These are phyloP conservation scores for Kryphioiulus occultus DNA, from an alignment of 2,888 invertebrate species.

Conservation along the genomic window DNA sequence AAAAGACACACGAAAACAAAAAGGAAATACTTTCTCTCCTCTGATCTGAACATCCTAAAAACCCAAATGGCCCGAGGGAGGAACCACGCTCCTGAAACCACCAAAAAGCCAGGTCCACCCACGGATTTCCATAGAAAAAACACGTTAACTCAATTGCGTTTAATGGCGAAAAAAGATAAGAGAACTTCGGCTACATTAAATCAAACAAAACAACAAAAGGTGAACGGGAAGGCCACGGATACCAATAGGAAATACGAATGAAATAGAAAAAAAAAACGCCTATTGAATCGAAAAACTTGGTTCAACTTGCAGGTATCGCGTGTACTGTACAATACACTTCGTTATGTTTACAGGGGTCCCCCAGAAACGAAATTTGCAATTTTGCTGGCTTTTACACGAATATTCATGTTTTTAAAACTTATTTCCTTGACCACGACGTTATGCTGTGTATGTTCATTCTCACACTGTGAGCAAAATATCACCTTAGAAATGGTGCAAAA, in stretches of 20 bases:
- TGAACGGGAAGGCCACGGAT: constrained; percentile 19
- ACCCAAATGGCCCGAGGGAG: not conserved
- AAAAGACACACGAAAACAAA: constrained; percentile 27
- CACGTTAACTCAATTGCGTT: not conserved
- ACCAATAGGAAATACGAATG: not conserved
- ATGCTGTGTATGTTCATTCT: too few species aligned
- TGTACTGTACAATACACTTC: not conserved
- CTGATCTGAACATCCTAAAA: constrained; percentile 6
- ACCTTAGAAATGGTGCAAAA: too few species aligned
- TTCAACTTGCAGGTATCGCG: not conserved
- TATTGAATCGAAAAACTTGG: not conserved
- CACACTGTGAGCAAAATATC: too few species aligned
- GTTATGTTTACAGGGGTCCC: not conserved
- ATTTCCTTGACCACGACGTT: too few species aligned
- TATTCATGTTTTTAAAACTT: too few species aligned
- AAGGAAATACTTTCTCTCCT: constrained; percentile 27
- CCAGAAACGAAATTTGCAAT: too few species aligned
- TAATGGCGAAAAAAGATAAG: not conserved
- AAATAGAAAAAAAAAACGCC: not conserved
- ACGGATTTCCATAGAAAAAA: constrained; percentile 21
- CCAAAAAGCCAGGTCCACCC: not conserved
- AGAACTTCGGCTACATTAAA: not conserved
- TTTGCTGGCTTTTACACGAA: too few species aligned
- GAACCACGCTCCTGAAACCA: not conserved
- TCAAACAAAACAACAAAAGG: constrained; percentile 32